Conservation (phyloP, 2,113 vertebrate genomes). For the Emydocephalus ijimae region DNA sequence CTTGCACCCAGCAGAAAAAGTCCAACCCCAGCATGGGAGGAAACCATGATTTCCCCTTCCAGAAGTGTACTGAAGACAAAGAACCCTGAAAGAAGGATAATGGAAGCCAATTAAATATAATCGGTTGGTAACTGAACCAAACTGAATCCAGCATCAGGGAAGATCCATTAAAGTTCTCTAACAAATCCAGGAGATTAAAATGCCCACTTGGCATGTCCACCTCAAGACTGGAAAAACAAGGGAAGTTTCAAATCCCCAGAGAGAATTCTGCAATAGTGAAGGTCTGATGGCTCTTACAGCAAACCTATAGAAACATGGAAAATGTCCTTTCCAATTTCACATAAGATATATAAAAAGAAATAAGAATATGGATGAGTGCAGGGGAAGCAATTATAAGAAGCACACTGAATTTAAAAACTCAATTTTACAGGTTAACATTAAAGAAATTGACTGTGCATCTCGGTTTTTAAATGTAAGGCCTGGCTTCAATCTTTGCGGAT, state of each 20-base stretch:
- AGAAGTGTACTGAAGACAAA: neutral
- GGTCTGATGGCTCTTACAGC: neutral
- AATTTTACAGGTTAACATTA: neutral
- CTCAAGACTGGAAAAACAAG: neutral
- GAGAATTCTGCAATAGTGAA: neutral
- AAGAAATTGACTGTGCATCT: neutral
- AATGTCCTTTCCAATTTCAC: neutral
- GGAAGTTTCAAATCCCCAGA: neutral
- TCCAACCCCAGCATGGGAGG: too few relatives aligned
- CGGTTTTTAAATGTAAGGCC: neutral
- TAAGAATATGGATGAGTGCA: neutral
- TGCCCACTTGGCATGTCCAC: neutral
- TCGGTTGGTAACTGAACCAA: neutral
- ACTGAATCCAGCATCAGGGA: neutral
- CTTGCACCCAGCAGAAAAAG: neutral
- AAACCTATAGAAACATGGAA: neutral
- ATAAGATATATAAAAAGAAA: neutral
- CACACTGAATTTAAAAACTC: neutral
- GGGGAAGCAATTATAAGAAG: neutral
- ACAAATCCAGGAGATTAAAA: neutral
- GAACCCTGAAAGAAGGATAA: neutral
- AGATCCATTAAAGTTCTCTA: neutral
- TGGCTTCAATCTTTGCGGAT: neutral
- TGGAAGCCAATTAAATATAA: neutral
- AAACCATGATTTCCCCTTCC: neutral